A percentile compares a stretch with the other conserved stretches of the same genome.
These are phyloP conservation scores for Forbesichthys papilliferus DNA, from an alignment of 2,113 vertebrate genomes.

Conservation along the genomic window DNA sequence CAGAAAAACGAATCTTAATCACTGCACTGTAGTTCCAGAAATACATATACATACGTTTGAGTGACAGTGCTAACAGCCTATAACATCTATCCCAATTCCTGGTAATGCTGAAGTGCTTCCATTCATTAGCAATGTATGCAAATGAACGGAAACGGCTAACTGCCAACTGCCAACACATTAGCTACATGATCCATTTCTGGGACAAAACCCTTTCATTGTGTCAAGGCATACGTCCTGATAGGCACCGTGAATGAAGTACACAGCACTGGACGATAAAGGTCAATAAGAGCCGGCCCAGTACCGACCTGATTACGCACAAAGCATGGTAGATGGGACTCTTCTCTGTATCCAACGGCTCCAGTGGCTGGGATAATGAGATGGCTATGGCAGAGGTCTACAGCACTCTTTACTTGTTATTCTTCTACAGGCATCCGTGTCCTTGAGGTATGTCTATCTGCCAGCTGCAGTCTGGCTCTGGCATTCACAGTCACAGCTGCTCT, in stretches of 20 bases:
- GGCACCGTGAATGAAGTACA: no score
- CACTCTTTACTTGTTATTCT: slow-evolving; percentile 18
- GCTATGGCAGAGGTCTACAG: neutral
- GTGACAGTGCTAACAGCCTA: no score
- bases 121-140: no score
- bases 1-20: no score
- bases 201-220: neutral
- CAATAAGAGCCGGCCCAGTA: no score
- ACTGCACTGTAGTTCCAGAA: no score
- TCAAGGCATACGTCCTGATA: neutral
- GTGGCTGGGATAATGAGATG: slow-evolving; percentile 14
- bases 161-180: neutral
- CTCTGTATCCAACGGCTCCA: neutral
- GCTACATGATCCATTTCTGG: neutral
- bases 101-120: no score
- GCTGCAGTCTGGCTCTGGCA: slow-evolving; percentile 33
- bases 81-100: no score
- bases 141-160: no score
- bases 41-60: no score
- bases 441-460: slow-evolving; percentile 24
- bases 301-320: no score
- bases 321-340: neutral
- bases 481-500: slow-evolving; percentile 33
- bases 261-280: no score
- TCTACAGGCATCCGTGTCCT: slow-evolving; percentile 3